Conservation (phyloP, 2,888 invertebrate species). For the Acronicta psi region DNA sequence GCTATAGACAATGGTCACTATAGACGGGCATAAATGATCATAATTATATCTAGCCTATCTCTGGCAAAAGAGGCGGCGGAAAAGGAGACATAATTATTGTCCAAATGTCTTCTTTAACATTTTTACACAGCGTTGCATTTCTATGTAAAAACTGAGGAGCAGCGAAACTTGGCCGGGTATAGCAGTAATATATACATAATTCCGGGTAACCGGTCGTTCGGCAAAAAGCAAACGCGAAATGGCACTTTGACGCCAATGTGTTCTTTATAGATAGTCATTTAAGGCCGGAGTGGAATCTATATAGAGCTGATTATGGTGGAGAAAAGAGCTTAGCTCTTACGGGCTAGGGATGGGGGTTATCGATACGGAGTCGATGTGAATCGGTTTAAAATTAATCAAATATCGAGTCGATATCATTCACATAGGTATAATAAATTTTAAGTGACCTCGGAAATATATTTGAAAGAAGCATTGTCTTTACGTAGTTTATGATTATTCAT, state of each 20-base stretch:
- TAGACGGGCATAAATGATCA: too few relatives aligned
- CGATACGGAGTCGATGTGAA: conserved; percentile 9
- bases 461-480: not conserved
- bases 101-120: too few relatives aligned
- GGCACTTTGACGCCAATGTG: conserved; percentile 47
- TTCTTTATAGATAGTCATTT: conserved; percentile 53
- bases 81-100: too few relatives aligned
- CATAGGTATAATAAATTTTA: too few relatives aligned
- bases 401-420: not conserved
- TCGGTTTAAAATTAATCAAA: not conserved
- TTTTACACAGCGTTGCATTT: too few relatives aligned
- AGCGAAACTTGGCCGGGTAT: too few relatives aligned
- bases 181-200: too few relatives aligned
- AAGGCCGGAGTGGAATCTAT: conserved; percentile 45
- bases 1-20: too few relatives aligned
- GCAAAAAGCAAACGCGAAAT: conserved; percentile 25
- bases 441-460: not conserved
- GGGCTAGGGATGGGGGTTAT: conserved; percentile 23
- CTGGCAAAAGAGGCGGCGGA: too few relatives aligned
- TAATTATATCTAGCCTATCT: too few relatives aligned
- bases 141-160: too few relatives aligned
- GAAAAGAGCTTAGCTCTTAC: conserved; percentile 42
- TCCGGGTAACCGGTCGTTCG: conserved; percentile 18
- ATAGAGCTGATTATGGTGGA: conserved; percentile 46
- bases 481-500: not conserved